Percentiles rank a stretch among this genome's conserved stretches.
These are phyloP conservation scores for Drosophila mayaguana DNA, from an alignment of 2,888 invertebrate genomes.

Conservation along the genomic window DNA sequence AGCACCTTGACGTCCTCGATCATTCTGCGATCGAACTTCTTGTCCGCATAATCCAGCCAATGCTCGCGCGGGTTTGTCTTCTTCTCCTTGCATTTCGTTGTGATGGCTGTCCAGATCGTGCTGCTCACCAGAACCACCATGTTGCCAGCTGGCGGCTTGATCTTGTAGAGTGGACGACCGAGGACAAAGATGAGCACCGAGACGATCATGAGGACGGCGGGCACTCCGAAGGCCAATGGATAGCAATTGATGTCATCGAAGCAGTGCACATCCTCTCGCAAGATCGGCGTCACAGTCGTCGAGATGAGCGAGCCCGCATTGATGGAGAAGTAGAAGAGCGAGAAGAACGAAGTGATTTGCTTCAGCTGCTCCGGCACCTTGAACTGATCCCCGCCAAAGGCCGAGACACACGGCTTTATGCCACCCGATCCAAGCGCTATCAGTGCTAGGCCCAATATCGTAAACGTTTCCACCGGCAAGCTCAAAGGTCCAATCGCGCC, in stretches of 20 bases:
- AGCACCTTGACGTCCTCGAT: constrained; percentile 90
- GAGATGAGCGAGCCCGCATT: constrained; percentile 96
- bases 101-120: constrained; percentile 88
- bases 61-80: constrained; percentile 87
- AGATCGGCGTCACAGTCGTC: constrained; percentile 93
- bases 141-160: constrained; percentile 93
- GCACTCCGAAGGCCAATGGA: constrained; percentile 95
- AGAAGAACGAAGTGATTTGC: constrained; percentile 94
- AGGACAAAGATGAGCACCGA: constrained; percentile 92
- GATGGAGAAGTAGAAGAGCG: constrained; percentile 97
- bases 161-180: constrained; percentile 91
- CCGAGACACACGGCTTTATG: constrained; percentile 97
- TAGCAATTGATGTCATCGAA: constrained; percentile 92
- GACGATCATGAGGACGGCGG: constrained; percentile 93
- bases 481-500: constrained; percentile 87
- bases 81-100: constrained; percentile 73
- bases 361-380: constrained; percentile 91
- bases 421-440: constrained; percentile 97
- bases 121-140: constrained; percentile 89
- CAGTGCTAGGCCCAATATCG: constrained; percentile 88
- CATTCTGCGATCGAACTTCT: constrained; percentile 85
- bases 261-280: constrained; percentile 92
- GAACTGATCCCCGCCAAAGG: constrained; percentile 98
- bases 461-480: constrained; percentile 86
- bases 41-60: constrained; percentile 94